Base-by-base conservation (phyloP, 2,888 invertebrate genomes). In the Caenorhabditis zanzibari region DNA sequence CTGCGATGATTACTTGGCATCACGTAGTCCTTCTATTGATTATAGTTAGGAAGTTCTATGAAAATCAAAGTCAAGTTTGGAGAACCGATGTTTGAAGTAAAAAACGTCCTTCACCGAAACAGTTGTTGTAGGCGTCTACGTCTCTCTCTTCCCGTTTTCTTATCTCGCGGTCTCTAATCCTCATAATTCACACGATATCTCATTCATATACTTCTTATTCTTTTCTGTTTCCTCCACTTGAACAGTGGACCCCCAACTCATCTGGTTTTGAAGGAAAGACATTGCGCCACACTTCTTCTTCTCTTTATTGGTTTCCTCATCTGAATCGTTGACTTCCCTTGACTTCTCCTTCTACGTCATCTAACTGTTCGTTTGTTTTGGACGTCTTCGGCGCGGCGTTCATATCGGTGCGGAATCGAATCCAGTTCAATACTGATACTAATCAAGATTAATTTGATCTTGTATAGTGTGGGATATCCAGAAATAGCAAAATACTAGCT, bases 211-310 rank as follows among this genome's bases (percentile, higher is more conserved):
- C 64, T 79, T 79, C 58, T 77, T 68, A 58, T 77, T 71, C 41
- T 41, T 38, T 41, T 41, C 47, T 49, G 28, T 38, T 52, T 63
- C 59, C 22, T 24, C 24, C 63, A 44, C 63, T 56, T 41, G 69
- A 68, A 73, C 73, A 61, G 73, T 73, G 73, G 73, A 54, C 68
- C 38, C 38, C 68, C 52, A 58, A 64, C 69, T 63, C 75, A 72
- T 75, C 81, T 81, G 81, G 81, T 81, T 81, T 75, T 54, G 80
- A 68, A 66, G 59, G 68, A 12, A 52, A 47, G 56, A 52, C 32
- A 66, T 58, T 71, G 44, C 58, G 68, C 54, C 59, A 82, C 68
- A 68, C 77, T 59, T 73, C 56, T 71, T 44, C 59, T 41, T 69
- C 54, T 49, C 38, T 59, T 72, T 52, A 38, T 63, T 63, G 44